These are phyloP conservation scores for Xiphophorus maculatus DNA, from an alignment of 2,113 vertebrate species.

Conservation along the genomic window DNA sequence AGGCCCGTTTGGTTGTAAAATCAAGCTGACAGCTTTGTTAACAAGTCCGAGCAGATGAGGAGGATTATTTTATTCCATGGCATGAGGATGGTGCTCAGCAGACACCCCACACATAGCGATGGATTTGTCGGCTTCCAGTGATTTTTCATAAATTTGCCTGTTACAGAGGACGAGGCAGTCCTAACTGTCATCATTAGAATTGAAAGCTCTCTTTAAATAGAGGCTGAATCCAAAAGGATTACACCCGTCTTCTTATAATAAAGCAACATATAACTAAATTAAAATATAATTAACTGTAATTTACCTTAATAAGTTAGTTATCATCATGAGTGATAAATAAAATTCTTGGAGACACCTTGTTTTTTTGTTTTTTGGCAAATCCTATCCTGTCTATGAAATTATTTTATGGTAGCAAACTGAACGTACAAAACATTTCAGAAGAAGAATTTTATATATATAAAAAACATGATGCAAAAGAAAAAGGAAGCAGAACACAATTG, in stretches of 20 bases:
- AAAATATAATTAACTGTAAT: not conserved
- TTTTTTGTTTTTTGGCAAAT: not conserved
- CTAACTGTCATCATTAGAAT: constrained; percentile 35
- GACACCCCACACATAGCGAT: constrained; percentile 54
- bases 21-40: constrained; percentile 87
- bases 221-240: not conserved
- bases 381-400: not conserved
- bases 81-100: constrained; percentile 74
- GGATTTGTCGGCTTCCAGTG: constrained; percentile 59
- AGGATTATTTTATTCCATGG: constrained; percentile 84
- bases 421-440: not conserved
- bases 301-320: not conserved
- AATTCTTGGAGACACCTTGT: not conserved
- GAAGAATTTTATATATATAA: not conserved
- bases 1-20: constrained; percentile 84
- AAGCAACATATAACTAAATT: not conserved
- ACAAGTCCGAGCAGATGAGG: constrained; percentile 86
- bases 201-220: constrained; percentile 13
- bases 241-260: not conserved
- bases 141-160: constrained; percentile 42
- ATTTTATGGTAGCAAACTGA: not conserved
- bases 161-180: constrained; percentile 26
- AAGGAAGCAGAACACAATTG: not conserved
- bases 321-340: not conserved
- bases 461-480: not conserved